Percentiles rank a stretch among this genome's conserved stretches.
phyloP scores from a whole-genome alignment of 2,888 invertebrate species.

The Thymelicus acteon region DNA sequence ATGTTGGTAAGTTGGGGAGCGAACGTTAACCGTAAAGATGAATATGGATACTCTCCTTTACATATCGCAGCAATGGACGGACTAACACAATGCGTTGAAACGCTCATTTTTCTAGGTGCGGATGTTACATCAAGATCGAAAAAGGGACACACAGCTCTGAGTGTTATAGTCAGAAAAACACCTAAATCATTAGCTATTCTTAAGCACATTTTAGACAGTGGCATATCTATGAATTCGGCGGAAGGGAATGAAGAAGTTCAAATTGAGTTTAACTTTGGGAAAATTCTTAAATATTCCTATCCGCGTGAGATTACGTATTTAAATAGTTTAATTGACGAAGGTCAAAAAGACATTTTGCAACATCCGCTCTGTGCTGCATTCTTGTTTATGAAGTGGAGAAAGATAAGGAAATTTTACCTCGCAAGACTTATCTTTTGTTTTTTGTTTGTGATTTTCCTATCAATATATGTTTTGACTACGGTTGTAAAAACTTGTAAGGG shows the following conservation, averaged over 20 bases:
- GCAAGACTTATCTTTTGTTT: constrained; percentile 92
- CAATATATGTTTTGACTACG: constrained; percentile 91
- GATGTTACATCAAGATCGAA: constrained; percentile 94
- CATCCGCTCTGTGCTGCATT: constrained; percentile 95
- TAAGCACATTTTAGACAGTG: constrained; percentile 90
- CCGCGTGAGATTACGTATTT: constrained; percentile 94
- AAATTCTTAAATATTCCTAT: constrained; percentile 92
- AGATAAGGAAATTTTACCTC: constrained; percentile 94
- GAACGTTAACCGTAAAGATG: constrained; percentile 92
- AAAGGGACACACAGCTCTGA: constrained; percentile 93
- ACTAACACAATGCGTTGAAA: constrained; percentile 92
- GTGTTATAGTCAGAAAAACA: constrained; percentile 93
- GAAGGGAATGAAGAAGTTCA: constrained; percentile 93
- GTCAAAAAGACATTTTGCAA: constrained; percentile 93
- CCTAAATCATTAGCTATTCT: constrained; percentile 93
- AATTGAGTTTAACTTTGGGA: constrained; percentile 92
- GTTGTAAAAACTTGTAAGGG: constrained; percentile 88
- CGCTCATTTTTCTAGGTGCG: constrained; percentile 92
- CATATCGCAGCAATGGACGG: constrained; percentile 95
- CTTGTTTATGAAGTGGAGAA: constrained; percentile 94
- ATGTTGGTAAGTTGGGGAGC: constrained; percentile 91
- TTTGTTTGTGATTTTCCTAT: constrained; percentile 91
- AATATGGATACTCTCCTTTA: constrained; percentile 93
- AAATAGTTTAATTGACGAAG: constrained; percentile 94
- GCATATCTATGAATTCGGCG: constrained; percentile 89